These are phyloP conservation scores for Geopemphigus sp. DNA, from an alignment of 1,140 invertebrate species.

Conservation along the genomic window DNA sequence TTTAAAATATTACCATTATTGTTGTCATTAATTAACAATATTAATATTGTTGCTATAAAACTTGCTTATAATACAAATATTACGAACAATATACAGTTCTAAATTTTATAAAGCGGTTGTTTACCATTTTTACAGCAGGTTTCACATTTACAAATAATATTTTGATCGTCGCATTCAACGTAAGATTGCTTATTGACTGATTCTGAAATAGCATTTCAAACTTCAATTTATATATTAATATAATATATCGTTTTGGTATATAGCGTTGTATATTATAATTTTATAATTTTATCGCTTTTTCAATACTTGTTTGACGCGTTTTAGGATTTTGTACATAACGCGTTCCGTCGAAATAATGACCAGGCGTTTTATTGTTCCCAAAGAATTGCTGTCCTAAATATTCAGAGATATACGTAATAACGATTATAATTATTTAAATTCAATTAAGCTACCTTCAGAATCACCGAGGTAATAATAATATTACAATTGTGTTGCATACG, in stretches of 20 bases:
- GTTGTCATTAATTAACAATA: too few relatives aligned
- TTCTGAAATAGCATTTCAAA: not conserved
- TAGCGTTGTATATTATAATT: too few relatives aligned
- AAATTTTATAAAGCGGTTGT: not conserved
- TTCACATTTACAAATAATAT: not conserved
- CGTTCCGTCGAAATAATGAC: not conserved
- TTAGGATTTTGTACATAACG: not conserved
- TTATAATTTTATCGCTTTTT: not conserved
- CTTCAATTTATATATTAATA: too few relatives aligned
- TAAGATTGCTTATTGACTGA: not conserved
- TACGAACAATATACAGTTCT: too few relatives aligned
- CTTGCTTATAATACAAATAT: too few relatives aligned
- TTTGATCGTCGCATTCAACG: not conserved
- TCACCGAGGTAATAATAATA: conserved; percentile 5
- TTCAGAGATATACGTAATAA: not conserved
- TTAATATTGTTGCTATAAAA: too few relatives aligned
- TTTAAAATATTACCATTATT: too few relatives aligned
- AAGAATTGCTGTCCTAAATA: not conserved
- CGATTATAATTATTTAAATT: not conserved
- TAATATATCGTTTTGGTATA: not conserved
- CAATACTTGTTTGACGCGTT: not conserved
- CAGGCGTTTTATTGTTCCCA: not conserved
- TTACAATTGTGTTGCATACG: not conserved
- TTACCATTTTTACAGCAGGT: not conserved
- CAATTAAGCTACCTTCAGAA: not conserved